Conservation (phyloP, 2,113 vertebrate genomes). For the Anoura caudifer region DNA sequence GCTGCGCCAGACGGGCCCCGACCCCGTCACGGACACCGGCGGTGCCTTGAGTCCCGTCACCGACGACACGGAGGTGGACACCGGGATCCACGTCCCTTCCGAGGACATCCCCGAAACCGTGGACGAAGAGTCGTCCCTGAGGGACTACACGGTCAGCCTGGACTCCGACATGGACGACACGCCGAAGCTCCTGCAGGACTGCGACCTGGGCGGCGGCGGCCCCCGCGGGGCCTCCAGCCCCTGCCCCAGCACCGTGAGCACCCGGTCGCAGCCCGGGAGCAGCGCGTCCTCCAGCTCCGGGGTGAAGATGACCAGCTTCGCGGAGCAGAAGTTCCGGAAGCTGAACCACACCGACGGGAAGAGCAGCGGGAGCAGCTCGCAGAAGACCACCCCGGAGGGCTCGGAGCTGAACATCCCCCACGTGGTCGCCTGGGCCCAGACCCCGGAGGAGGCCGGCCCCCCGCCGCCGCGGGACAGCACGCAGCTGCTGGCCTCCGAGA, state of each 20-base stretch:
- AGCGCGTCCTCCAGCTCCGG: constrained; percentile 91
- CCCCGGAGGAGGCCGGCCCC: constrained; percentile 87
- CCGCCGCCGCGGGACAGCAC: constrained; percentile 89
- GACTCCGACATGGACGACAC: constrained; percentile 93
- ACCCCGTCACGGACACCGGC: constrained; percentile 86
- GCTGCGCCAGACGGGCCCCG: constrained; percentile 77
- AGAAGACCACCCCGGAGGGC: constrained; percentile 95
- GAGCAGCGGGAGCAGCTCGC: constrained; percentile 91
- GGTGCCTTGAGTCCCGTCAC: constrained; percentile 85
- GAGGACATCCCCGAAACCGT: constrained; percentile 96
- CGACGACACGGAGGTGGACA: constrained; percentile 94
- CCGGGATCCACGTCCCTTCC: constrained; percentile 93
- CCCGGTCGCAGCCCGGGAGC: constrained; percentile 91
- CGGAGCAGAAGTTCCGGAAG: constrained; percentile 95
- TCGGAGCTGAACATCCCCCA: constrained; percentile 92
- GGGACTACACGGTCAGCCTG: constrained; percentile 95
- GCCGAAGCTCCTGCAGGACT: constrained; percentile 86
- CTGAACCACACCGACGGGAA: constrained; percentile 86
- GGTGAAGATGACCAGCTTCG: constrained; percentile 96
- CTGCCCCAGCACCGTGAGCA: constrained; percentile 88
- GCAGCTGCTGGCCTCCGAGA: constrained; percentile 95
- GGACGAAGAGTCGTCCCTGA: constrained; percentile 96
- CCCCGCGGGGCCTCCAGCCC: constrained; percentile 86
- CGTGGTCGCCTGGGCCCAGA: constrained; percentile 91
- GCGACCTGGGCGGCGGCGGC: constrained; percentile 81